Base-by-base conservation (phyloP, 2,113 vertebrate species). In the Pseudois nayaur region DNA sequence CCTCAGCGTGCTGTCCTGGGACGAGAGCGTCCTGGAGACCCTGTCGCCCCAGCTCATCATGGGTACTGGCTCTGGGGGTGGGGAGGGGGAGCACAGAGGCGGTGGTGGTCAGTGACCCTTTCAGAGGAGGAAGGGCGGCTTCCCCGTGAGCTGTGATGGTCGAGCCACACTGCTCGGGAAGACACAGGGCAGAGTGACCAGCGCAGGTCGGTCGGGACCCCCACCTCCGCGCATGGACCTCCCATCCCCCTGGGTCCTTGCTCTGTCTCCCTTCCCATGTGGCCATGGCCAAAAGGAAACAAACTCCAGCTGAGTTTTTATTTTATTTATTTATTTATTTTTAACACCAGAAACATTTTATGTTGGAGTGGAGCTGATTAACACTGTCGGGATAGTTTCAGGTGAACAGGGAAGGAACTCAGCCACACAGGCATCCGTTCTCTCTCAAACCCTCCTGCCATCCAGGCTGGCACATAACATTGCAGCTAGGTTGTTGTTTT, bases 41-140 rank as follows among this genome's bases (percentile, higher is more conserved):
- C 96, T 99, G 10, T 99, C 99, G 0, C 98, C 99, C 5, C 94
- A 95, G 4, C 98, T 99, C 85, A 98, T 97, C 43, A 98, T 98
- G 99, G 99, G 99, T 99, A 89, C 27, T 0, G 8, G 13, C 12
- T 25, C 4, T 4, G 33, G 23, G 52, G 94, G 14, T 0, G 3
- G 3, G 29, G 2, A 0, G 0, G 29, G 17, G n/a, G 8, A 2
- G 9, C 9, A 1, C 7, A 13, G 2, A 27, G 43, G 31, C 0
- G 8, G 67, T 12, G 23, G 29, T 57, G 25, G 50, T 43, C 48
- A 4, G 40, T 0, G 23, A 55, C 29, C 6, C 31, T 17, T 21
- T 1, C 15, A 8, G 64, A 50, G 33, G 23, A 2, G 7, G 19
- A 7, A 3, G n/a, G 59, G 43, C 12, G 29, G 21, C 82, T 76